phyloP scores from a whole-genome alignment of 2,113 vertebrate species.

The Tychaedon coryphoeus region DNA sequence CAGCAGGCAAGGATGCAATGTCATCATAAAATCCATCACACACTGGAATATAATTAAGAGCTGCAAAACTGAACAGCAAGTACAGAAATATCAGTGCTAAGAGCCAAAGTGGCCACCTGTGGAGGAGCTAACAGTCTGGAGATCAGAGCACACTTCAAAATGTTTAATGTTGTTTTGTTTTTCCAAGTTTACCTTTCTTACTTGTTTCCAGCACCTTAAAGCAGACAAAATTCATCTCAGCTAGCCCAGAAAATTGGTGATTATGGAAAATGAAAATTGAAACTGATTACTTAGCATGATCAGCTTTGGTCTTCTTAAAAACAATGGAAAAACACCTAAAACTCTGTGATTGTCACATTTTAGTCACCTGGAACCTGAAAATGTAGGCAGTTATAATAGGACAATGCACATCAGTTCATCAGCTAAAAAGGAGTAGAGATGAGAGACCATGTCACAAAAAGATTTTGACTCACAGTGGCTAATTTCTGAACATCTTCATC shows the following conservation, averaged over 20 bases:
- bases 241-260: neutral
- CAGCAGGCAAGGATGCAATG: neutral
- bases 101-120: neutral
- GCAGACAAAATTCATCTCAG: neutral
- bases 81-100: neutral
- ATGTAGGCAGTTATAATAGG: neutral
- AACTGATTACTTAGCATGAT: neutral
- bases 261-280: neutral
- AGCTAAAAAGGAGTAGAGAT: neutral
- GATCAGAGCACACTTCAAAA: neutral
- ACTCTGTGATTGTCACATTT: neutral
- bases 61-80: neutral
- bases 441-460: conserved; percentile 14
- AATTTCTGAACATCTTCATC: conserved; percentile 97
- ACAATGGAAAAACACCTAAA: neutral
- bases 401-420: neutral
- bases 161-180: neutral
- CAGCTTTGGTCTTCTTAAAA: neutral
- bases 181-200: neutral
- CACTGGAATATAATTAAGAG: neutral
- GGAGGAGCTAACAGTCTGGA: neutral
- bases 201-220: neutral
- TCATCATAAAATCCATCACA: neutral
- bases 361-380: neutral
- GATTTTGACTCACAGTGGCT: conserved; percentile 87